Base-by-base conservation (phyloP, 1,140 invertebrate genomes). In the Scaptomyza graminum region DNA sequence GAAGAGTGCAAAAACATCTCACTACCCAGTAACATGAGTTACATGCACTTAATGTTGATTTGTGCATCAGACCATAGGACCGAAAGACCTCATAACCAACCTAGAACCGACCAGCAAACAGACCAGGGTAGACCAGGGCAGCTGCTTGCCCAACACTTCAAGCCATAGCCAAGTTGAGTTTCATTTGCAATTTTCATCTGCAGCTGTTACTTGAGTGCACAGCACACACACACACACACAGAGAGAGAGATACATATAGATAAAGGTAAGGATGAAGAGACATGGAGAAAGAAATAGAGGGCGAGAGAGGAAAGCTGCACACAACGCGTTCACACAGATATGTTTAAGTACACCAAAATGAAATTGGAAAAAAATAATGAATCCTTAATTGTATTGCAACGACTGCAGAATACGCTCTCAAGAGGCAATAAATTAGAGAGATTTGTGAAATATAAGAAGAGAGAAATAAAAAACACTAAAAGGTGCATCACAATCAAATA, bases 1-100 rank as follows among this genome's bases (percentile, higher is more conserved):
- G 31, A 34, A 34, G 31, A 9, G 31, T 8, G 11, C 16, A 41
- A 16, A 12, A 16, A 5, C 31, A 8, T 11, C 34, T 3, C 16
- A 50, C 55, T 62, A 28, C 28, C 44, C 39, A 46, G 66, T 39
- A 68, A 59, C 60, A 64, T 51, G 60, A 83, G 72, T 75, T 74
- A 83, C 79, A 88, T 89, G 83, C 79, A 88, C 83, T 83, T 88
- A 88, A 76, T 77, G 84, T 88, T 88, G 83, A 88, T 88, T 88
- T 88, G 79, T 79, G 76, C 79, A 79, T 47, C n/a, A n/a, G 37
- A 41, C 12, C 37, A 41, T n/a, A n/a, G 60, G 65, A 66, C 63
- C 62, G 52, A 34, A 66, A 63, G 59, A 81, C 75, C 65, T 70
- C 55, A 74, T 39, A 54, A 66, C 46, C 52, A 52, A 41, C n/a